phyloP scores from a whole-genome alignment of 1,140 invertebrate species.

The Aricia agestis region DNA sequence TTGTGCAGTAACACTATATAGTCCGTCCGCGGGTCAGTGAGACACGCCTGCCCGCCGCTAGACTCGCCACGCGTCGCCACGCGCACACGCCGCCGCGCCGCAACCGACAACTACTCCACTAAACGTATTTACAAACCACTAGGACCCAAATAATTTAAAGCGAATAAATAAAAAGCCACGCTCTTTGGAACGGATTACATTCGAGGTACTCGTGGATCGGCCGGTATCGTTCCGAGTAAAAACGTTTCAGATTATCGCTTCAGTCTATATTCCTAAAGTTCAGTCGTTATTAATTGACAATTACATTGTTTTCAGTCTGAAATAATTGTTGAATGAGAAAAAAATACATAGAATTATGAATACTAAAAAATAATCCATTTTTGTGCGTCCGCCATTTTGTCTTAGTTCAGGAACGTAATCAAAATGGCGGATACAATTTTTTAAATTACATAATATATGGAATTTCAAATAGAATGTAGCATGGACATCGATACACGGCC shows the following conservation, averaged over 20 bases:
- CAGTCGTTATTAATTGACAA: conserved; percentile 12
- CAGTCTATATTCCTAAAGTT: neutral
- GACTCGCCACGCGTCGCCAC: conserved; percentile 29
- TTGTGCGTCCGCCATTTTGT: too few species aligned
- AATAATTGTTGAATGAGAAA: neutral
- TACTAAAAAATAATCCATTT: too few species aligned
- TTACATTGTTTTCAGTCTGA: neutral
- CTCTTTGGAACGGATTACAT: conserved; percentile 67
- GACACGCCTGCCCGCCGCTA: conserved; percentile 33
- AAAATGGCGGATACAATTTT: too few species aligned
- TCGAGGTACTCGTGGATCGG: conserved; percentile 40
- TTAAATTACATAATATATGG: neutral
- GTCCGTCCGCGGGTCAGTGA: conserved; percentile 27
- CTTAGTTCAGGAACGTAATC: too few species aligned
- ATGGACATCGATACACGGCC: neutral
- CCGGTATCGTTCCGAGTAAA: conserved; percentile 17
- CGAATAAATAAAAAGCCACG: conserved; percentile 62
- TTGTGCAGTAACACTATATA: conserved; percentile 30
- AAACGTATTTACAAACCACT: conserved; percentile 37
- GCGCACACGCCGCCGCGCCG: conserved; percentile 24
- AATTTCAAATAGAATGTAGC: neutral
- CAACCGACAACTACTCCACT: conserved; percentile 33
- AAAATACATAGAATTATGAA: too few species aligned
- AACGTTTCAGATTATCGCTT: neutral
- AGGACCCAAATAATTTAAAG: conserved; percentile 47